Conservation (phyloP, 2,113 vertebrate species). For the Oryctolagus cuniculus region mOryCun1.1 NC_091432.1:33222501-33223000, state of each 20-base stretch:
- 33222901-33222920: slow-evolving; percentile 34
- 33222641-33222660: neutral
- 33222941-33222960: slow-evolving; percentile 17
- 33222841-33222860: slow-evolving; percentile 36
- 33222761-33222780: neutral
- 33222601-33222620: neutral
- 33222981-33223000: neutral
- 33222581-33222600: neutral
- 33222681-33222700: neutral
- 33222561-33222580: neutral
- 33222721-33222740: neutral
- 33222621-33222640: neutral
- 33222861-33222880: neutral
- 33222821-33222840: slow-evolving; percentile 21
- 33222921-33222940: neutral
- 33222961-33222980: neutral
- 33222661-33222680: neutral
- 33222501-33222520: slow-evolving; percentile 1
- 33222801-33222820: neutral
- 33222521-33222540: neutral
- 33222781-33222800: neutral
- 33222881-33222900: neutral
- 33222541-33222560: neutral
- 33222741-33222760: neutral
- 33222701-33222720: slow-evolving; percentile 29